Evolutionary conservation across 2,113 vertebrate genomes (phyloP).

Genomic region (Ceyx margarethae): DNA sequence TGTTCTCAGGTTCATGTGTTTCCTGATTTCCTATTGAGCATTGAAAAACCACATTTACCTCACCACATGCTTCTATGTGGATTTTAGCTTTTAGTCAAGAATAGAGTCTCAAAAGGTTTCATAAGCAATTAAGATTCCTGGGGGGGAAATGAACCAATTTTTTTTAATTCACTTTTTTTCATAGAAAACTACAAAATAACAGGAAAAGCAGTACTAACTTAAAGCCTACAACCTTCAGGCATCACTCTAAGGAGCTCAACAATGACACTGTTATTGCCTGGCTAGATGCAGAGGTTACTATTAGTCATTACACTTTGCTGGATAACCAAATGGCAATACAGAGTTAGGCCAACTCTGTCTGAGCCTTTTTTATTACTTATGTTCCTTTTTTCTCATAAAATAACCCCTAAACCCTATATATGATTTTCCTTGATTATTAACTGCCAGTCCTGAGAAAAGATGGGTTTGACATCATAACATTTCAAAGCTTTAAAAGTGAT

Average conservation of each 20-base stretch:
- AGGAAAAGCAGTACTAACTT: not conserved
- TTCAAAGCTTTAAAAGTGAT: not conserved
- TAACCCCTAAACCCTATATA: not conserved
- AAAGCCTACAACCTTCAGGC: not conserved
- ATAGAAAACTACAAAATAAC: not conserved
- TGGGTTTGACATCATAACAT: not conserved
- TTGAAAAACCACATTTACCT: slow-evolving; percentile 7
- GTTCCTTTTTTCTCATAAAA: not conserved
- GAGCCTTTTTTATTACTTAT: not conserved
- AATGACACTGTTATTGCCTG: not conserved
- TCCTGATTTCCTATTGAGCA: slow-evolving; percentile 43
- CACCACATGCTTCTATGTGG: not conserved
- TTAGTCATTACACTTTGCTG: not conserved
- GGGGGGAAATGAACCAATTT: not conserved
- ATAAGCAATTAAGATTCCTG: not conserved
- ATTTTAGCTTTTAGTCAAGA: slow-evolving; percentile 1
- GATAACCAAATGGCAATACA: not conserved
- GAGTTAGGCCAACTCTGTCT: not conserved
- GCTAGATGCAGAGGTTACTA: not conserved
- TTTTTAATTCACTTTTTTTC: not conserved
- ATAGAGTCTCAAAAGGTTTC: not conserved
- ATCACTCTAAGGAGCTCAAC: not conserved
- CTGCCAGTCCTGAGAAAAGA: not conserved
- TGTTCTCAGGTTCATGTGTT: slow-evolving; percentile 13
- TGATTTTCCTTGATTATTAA: not conserved